A percentile compares a stretch with the other conserved stretches of the same genome.
Conservation (phyloP, 2,797 vertebrate genomes). For the Harpagifer antarcticus region DNA sequence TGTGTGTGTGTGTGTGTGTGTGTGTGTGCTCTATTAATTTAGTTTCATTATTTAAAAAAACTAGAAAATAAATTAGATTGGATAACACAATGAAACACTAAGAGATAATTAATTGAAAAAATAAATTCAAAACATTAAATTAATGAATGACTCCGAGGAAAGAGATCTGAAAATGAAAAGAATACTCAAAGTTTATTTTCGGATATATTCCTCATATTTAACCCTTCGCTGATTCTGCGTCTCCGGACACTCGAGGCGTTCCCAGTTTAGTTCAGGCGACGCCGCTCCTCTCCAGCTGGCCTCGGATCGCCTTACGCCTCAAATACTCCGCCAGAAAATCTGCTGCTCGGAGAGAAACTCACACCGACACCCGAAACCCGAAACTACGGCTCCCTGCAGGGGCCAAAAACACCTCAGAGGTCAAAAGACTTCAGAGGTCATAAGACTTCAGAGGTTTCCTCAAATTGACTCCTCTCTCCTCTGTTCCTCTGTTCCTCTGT, state of each 20-base stretch:
- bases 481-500: constrained; percentile 9
- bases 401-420: not conserved
- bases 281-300: constrained; percentile 69
- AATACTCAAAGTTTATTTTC: not conserved
- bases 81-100: too few relatives aligned
- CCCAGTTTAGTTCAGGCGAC: constrained; percentile 73
- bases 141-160: too few relatives aligned
- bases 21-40: too few relatives aligned
- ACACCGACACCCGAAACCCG: not conserved
- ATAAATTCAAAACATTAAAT: not conserved
- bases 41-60: too few relatives aligned
- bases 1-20: too few relatives aligned
- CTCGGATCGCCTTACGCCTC: constrained; percentile 60
- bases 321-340: constrained; percentile 52
- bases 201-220: constrained; percentile 22
- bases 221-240: not conserved
- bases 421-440: not conserved
- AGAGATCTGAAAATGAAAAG: too few relatives aligned
- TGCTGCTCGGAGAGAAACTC: constrained; percentile 64
- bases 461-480: not conserved
- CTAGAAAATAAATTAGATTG: too few relatives aligned
- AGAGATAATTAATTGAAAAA: not conserved
- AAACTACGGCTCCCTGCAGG: not conserved
- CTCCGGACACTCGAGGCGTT: constrained; percentile 45
- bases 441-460: not conserved